A percentile compares a stretch with the other conserved stretches of the same genome.
Evolutionary conservation across 2,797 vertebrate species (phyloP).

Genomic region (Diplodus sargus): DNA sequence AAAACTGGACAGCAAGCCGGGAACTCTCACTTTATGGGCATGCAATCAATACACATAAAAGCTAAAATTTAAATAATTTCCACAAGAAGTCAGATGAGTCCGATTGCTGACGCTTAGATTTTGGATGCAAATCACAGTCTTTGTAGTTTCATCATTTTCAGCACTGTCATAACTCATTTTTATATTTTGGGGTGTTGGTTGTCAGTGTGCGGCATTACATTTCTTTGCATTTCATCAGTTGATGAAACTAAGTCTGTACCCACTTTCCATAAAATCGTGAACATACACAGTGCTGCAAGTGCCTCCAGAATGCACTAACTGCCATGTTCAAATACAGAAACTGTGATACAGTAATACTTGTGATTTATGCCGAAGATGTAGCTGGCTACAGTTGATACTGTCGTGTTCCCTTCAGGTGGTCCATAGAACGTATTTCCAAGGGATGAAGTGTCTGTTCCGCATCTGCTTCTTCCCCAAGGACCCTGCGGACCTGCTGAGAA

Average conservation of each 20-base stretch:
- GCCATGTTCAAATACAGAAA: slow-evolving; percentile 13
- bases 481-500: slow-evolving; percentile 93
- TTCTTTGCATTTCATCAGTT: neutral
- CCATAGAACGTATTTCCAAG: slow-evolving; percentile 97
- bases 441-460: slow-evolving; percentile 98
- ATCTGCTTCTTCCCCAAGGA: slow-evolving; percentile 99
- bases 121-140: neutral
- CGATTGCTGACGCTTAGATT: neutral
- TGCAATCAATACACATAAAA: neutral
- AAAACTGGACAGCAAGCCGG: neutral
- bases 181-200: neutral
- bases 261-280: neutral
- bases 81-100: neutral
- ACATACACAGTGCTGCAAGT: neutral
- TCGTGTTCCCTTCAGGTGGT: slow-evolving; percentile 90
- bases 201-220: neutral
- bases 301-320: slow-evolving; percentile 10
- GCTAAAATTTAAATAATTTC: neutral
- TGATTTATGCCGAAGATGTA: slow-evolving; percentile 24
- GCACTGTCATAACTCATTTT: neutral
- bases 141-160: neutral
- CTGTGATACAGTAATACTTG: slow-evolving; percentile 26
- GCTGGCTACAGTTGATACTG: slow-evolving; percentile 31
- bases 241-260: neutral
- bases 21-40: neutral